A percentile compares a stretch with the other conserved stretches of the same genome.
Evolutionary conservation across 2,888 invertebrate species (phyloP).

Genomic region (Ephialtes manifestator): DNA sequence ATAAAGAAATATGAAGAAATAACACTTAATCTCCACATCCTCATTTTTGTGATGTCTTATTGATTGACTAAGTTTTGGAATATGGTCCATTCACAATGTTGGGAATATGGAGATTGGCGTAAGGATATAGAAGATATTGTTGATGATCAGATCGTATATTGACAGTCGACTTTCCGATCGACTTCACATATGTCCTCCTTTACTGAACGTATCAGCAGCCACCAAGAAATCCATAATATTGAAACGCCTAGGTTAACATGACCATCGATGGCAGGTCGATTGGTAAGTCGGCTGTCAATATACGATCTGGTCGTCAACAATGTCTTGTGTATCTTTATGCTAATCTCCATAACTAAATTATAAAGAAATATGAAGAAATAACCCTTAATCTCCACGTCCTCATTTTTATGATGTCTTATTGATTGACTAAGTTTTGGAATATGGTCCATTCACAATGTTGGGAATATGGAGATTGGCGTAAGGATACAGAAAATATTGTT

Average conservation of each 20-base stretch:
- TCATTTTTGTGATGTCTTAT: too few relatives aligned
- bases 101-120: not conserved
- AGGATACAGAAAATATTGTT: not conserved
- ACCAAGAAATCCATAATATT: not conserved
- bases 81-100: too few relatives aligned
- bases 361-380: too few relatives aligned
- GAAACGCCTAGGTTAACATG: not conserved
- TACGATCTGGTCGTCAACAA: not conserved
- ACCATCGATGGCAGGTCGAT: not conserved
- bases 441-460: too few relatives aligned
- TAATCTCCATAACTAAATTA: too few relatives aligned
- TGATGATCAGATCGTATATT: not conserved
- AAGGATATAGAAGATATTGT: not conserved
- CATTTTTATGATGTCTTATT: too few relatives aligned
- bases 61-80: too few relatives aligned
- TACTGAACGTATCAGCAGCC: not conserved
- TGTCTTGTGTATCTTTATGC: not conserved
- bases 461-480: not conserved
- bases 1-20: too few relatives aligned
- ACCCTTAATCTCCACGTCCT: too few relatives aligned
- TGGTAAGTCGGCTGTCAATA: not conserved
- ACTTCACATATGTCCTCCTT: not conserved
- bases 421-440: too few relatives aligned
- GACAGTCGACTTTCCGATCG: not conserved
- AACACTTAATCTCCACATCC: too few relatives aligned